phyloP scores from a whole-genome alignment of 2,797 vertebrate species.

The Aplochiton taeniatus region DNA sequence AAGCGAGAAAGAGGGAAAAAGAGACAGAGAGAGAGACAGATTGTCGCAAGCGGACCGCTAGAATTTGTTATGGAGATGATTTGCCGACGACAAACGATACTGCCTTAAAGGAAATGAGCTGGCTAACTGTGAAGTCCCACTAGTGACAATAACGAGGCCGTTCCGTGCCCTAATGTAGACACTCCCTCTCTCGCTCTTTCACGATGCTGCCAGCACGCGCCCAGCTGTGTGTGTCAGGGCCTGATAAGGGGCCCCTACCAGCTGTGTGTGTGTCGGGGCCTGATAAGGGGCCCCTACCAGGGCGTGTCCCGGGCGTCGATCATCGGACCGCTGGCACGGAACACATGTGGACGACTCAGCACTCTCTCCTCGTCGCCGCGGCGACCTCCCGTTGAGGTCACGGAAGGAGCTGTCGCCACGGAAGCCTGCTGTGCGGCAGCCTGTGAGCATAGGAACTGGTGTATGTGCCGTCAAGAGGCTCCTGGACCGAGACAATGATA shows the following conservation, averaged over 20 bases:
- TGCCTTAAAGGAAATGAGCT: too few relatives aligned
- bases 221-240: slow-evolving; percentile 50
- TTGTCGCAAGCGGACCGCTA: too few relatives aligned
- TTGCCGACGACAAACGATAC: too few relatives aligned
- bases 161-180: too few relatives aligned
- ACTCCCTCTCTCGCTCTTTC: slow-evolving; percentile 22
- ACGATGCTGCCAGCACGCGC: slow-evolving; percentile 4
- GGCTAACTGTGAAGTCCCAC: too few relatives aligned
- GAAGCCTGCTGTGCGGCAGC: slow-evolving; percentile 34
- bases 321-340: slow-evolving; percentile 66
- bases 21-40: slow-evolving; percentile 13
- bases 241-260: slow-evolving; percentile 75
- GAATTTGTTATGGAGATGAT: too few relatives aligned
- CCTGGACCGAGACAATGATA: too few relatives aligned
- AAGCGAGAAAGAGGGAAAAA: slow-evolving; percentile 12
- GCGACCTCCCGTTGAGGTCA: slow-evolving; percentile 56
- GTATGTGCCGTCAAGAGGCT: too few relatives aligned
- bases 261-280: slow-evolving; percentile 47
- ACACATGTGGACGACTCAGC: slow-evolving; percentile 64
- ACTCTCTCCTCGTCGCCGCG: slow-evolving; percentile 56
- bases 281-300: slow-evolving; percentile 69
- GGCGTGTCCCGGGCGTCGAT: slow-evolving; percentile 70
- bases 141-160: too few relatives aligned
- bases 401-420: slow-evolving; percentile 46
- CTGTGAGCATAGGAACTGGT: too few relatives aligned